A percentile compares a stretch with the other conserved stretches of the same genome.
phyloP scores from a whole-genome alignment of 2,113 vertebrate genomes.

The Albula glossodonta region DNA sequence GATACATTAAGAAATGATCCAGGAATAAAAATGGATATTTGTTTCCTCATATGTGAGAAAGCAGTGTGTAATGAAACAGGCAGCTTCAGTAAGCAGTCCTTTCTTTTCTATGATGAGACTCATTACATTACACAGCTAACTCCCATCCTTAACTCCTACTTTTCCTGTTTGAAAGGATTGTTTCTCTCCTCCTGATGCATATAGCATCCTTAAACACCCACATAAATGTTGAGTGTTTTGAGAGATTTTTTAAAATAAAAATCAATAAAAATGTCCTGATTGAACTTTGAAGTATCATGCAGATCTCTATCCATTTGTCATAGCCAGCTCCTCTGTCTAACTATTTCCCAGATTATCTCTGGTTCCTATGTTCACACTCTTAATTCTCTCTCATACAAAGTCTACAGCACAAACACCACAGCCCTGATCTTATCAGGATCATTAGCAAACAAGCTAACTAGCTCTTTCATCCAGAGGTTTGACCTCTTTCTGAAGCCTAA shows the following conservation, averaged over 20 bases:
- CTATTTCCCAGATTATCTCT: too few relatives aligned
- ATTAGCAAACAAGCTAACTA: conserved; percentile 20
- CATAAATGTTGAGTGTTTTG: conserved; percentile 30
- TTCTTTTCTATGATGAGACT: conserved; percentile 23
- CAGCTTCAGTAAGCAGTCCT: conserved; percentile 34
- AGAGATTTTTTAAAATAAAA: conserved; percentile 8
- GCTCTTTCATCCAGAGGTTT: neutral
- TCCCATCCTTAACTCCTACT: neutral
- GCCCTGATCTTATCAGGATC: conserved; percentile 27
- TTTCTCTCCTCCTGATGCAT: conserved; percentile 34
- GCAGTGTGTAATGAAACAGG: conserved; percentile 23
- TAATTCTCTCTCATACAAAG: neutral
- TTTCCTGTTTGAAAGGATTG: conserved; percentile 21
- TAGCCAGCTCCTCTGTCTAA: too few relatives aligned
- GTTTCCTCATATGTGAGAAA: conserved; percentile 13
- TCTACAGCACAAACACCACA: neutral
- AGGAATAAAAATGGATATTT: conserved; percentile 11
- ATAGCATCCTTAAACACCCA: conserved; percentile 26
- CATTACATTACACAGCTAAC: conserved; percentile 29
- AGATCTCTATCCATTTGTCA: too few relatives aligned
- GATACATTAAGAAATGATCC: neutral
- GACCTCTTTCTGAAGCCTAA: neutral
- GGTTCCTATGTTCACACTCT: too few relatives aligned
- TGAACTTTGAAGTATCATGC: too few relatives aligned
- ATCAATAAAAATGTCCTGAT: too few relatives aligned